Percentiles rank a stretch among this genome's conserved stretches.
Conservation (phyloP, 1,140 invertebrate species). For the Heliconius hermathena region DNA sequence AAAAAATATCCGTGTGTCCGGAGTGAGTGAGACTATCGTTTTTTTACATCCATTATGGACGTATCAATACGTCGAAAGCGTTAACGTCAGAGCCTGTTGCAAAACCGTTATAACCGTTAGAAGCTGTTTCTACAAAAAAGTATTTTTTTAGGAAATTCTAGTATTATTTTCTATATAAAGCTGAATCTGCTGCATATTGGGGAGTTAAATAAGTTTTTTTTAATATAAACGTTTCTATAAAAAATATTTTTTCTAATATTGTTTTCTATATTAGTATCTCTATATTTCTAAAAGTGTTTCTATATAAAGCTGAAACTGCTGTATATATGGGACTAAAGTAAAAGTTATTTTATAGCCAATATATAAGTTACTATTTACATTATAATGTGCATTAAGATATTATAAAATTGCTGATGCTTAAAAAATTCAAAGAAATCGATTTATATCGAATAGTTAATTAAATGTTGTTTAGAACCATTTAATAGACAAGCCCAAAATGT, state of each 20-base stretch:
- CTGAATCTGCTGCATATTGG: not conserved
- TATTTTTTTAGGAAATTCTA: not conserved
- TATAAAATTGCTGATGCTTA: no score
- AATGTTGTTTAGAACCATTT: no score
- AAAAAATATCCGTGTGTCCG: not conserved
- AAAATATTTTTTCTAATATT: not conserved
- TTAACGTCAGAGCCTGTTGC: not conserved
- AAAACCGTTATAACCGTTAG: not conserved
- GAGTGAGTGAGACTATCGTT: not conserved
- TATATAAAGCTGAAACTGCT: not conserved
- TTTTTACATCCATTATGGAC: not conserved
- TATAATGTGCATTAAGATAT: no score
- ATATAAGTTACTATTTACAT: no score
- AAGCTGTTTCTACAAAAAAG: not conserved
- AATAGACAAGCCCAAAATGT: no score
- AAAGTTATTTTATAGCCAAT: not conserved
- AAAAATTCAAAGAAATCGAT: no score
- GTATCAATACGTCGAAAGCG: slow-evolving; percentile 12
- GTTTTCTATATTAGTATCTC: not conserved
- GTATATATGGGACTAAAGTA: not conserved
- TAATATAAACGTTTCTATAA: not conserved
- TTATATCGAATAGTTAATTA: no score
- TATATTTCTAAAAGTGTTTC: no score
- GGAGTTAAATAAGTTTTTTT: not conserved
- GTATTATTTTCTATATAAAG: slow-evolving; percentile 3